Base-by-base conservation (phyloP, 2,888 invertebrate genomes). In the Acronicta psi region DNA sequence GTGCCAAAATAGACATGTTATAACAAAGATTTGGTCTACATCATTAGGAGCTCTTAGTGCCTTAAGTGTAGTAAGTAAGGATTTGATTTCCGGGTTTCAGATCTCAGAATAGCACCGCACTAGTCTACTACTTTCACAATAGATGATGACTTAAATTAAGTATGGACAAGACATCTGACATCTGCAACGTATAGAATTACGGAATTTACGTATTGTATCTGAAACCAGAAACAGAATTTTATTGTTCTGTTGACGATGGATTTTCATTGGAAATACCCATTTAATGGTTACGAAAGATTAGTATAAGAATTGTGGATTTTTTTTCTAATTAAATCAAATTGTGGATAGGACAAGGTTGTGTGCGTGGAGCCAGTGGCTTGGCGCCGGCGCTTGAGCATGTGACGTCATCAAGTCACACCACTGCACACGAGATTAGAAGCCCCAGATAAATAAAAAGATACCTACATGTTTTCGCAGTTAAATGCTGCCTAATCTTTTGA, bases 371-470 rank as follows among this genome's bases (percentile, higher is more conserved):
- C 71, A 77, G 80, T 73, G 74, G 69, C 59, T 80, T 84, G 86
- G 91, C 91, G 92, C 91, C 92, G 92, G 92, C 92, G 92, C 91
- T 69, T 75, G 73, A 11, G 44, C 56, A 41, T 9, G 38, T 77
- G 72, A 77, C 77, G 75, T 71, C 74, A 75, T 36, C 44, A 36
- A 40, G 42, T 59, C 14, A 31, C 43, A 60, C 63, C 45, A 50
- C 60, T 60, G 68, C 61, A 74, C 75, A 68, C 42, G 77, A 74
- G 59, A 65, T 41, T 6, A 55, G 11, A 41, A 47, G 45, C 47
- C 37, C 16, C 45, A 43, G 64, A 55, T 61, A 59, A 36, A 37
- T 66, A 29, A 9, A 25, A 36, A 73, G 59, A 70, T 69, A 69
- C 52, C 36, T 31, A 11, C 9, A 13, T n/a, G n/a, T n/a, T n/a